phyloP scores from a whole-genome alignment of 1,140 invertebrate genomes.

The Drosophila athabasca region DNA sequence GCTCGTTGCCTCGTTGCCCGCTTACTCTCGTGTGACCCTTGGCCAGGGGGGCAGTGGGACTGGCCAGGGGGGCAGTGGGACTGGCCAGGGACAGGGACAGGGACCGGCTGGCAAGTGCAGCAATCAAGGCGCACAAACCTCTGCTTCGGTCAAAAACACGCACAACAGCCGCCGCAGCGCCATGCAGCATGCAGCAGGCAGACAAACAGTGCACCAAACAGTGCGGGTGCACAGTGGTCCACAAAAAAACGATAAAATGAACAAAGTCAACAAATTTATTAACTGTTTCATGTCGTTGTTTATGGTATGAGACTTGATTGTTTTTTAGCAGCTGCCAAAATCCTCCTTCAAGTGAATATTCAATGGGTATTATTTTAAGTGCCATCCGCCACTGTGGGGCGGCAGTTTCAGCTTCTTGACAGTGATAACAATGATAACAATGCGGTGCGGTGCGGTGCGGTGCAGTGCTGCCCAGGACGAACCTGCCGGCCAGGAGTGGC shows the following conservation, averaged over 20 bases:
- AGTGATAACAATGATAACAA: constrained; percentile 67
- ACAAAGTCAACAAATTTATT: constrained; percentile 13
- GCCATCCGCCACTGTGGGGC: not conserved
- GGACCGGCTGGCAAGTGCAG: constrained; percentile 56
- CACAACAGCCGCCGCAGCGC: constrained; percentile 17
- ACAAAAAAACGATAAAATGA: not conserved
- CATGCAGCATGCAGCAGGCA: constrained; percentile 25
- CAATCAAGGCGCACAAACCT: constrained; percentile 73
- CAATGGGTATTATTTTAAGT: too few species aligned
- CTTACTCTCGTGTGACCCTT: constrained; percentile 54
- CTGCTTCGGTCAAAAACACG: constrained; percentile 78
- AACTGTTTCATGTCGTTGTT: too few species aligned
- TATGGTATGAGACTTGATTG: too few species aligned
- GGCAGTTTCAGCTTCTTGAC: constrained; percentile 67
- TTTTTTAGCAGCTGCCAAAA: too few species aligned
- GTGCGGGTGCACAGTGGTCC: constrained; percentile 27
- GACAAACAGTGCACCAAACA: constrained; percentile 62
- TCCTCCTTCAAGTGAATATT: too few species aligned
- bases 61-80: constrained; percentile 15
- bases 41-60: constrained; percentile 13
- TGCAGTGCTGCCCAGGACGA: constrained; percentile 37
- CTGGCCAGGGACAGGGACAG: not conserved
- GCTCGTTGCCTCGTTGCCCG: constrained; percentile 34
- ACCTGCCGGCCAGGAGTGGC: constrained; percentile 18
- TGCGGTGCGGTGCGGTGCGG: constrained; percentile 38